These are phyloP conservation scores for Leptinotarsa peninsularis DNA, from an alignment of 2,888 invertebrate genomes.

Conservation along the genomic window DNA sequence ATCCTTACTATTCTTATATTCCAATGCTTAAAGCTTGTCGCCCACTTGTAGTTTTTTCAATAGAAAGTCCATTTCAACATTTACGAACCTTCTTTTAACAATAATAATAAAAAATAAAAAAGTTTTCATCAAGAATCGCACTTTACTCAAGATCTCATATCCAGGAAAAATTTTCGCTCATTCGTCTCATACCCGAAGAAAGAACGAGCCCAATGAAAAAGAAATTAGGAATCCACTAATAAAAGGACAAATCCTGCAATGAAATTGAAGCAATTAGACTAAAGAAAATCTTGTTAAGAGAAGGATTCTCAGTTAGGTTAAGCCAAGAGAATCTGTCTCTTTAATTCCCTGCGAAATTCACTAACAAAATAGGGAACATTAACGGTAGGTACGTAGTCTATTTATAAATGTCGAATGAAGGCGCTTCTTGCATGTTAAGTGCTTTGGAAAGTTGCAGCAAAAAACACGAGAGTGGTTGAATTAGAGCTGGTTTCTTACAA, in stretches of 20 bases:
- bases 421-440: background rate
- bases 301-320: slow-evolving; percentile 53
- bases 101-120: too few relatives aligned
- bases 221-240: slow-evolving; percentile 40
- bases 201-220: slow-evolving; percentile 30
- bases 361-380: slow-evolving; percentile 48
- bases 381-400: slow-evolving; percentile 6
- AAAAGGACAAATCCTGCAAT: slow-evolving; percentile 45
- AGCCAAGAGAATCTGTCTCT: slow-evolving; percentile 58
- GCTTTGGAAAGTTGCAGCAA: background rate
- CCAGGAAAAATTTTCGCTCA: background rate
- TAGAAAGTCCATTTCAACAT: too few relatives aligned
- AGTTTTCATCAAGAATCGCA: background rate
- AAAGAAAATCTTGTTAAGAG: slow-evolving; percentile 54
- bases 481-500: too few relatives aligned
- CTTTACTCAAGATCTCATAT: background rate
- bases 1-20: too few relatives aligned
- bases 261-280: slow-evolving; percentile 51
- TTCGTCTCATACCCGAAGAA: slow-evolving; percentile 9
- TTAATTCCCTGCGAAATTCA: slow-evolving; percentile 56
- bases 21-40: too few relatives aligned
- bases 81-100: too few relatives aligned
- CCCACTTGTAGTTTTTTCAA: too few relatives aligned
- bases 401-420: background rate
- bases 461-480: background rate